Evolutionary conservation across 2,888 invertebrate genomes (phyloP).

Genomic region (Eupithecia inturbata): DNA sequence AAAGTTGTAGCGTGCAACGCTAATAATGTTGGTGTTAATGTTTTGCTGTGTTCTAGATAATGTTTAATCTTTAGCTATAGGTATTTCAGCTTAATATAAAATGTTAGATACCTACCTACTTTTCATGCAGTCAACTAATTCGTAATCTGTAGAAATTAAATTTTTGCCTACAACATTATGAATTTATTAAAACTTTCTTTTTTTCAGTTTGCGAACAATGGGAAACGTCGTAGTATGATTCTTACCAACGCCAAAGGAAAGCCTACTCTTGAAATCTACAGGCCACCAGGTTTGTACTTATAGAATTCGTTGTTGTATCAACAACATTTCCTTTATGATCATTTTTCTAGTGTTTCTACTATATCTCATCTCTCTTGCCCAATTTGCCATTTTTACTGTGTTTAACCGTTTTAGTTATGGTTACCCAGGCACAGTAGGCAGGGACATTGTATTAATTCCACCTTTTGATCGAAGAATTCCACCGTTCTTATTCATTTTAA

Average conservation of each 20-base stretch:
- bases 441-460: not conserved
- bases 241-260: slow-evolving; percentile 88
- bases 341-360: not conserved
- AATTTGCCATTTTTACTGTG: not conserved
- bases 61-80: slow-evolving; percentile 22
- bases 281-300: slow-evolving; percentile 90
- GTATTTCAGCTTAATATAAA: slow-evolving; percentile 57
- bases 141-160: not conserved
- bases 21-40: not conserved
- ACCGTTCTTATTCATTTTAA: not conserved
- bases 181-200: slow-evolving; percentile 17
- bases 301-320: not conserved
- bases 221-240: slow-evolving; percentile 90
- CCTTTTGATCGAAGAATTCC: too few species aligned
- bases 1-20: not conserved
- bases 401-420: not conserved
- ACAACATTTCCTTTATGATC: not conserved
- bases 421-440: not conserved
- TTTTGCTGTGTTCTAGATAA: not conserved
- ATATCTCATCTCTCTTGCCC: slow-evolving; percentile 15
- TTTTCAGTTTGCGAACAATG: slow-evolving; percentile 85
- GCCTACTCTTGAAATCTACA: slow-evolving; percentile 94
- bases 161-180: not conserved
- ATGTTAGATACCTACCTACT: slow-evolving; percentile 42
- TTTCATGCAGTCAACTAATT: slow-evolving; percentile 36